These are phyloP conservation scores for Agrilus planipennis DNA, from an alignment of 1,140 invertebrate genomes.

Conservation along the genomic window DNA sequence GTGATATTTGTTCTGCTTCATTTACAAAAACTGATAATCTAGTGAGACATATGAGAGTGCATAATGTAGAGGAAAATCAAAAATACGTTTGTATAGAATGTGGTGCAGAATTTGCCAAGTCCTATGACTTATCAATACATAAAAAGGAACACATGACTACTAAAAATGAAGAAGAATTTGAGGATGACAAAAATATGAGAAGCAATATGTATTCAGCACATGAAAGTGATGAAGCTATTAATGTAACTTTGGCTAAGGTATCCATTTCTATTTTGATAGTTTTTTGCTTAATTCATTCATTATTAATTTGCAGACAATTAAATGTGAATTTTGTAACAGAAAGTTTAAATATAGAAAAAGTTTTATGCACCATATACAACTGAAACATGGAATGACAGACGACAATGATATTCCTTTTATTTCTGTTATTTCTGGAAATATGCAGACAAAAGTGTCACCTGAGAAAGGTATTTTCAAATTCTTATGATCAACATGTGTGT, in stretches of 20 bases:
- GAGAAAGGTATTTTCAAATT: too few relatives aligned
- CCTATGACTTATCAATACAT: conserved; percentile 19
- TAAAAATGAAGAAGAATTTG: too few relatives aligned
- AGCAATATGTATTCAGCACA: too few relatives aligned
- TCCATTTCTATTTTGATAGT: too few relatives aligned
- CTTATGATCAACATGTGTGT: too few relatives aligned
- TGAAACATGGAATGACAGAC: conserved; percentile 31
- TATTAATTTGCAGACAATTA: conserved; percentile 21
- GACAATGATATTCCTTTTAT: too few relatives aligned
- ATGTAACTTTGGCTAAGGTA: too few relatives aligned
- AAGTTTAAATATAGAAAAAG: conserved; percentile 34
- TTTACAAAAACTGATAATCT: conserved; percentile 25
- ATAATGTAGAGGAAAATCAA: conserved; percentile 17
- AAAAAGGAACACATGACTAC: conserved; percentile 14
- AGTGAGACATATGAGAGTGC: conserved; percentile 21
- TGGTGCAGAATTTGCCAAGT: conserved; percentile 15
- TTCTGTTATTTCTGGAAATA: too few relatives aligned
- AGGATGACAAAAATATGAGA: too few relatives aligned
- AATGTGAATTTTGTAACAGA: conserved; percentile 34
- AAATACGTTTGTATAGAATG: conserved; percentile 20
- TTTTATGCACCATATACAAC: conserved; percentile 32
- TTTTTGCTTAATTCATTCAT: too few relatives aligned
- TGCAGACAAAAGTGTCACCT: too few relatives aligned
- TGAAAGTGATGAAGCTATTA: too few relatives aligned
- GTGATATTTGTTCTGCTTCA: conserved; percentile 24